Percentiles rank a stretch among this genome's conserved stretches.
Evolutionary conservation across 2,888 invertebrate species (phyloP).

Genomic region (Criorhina ranunculi): DNA sequence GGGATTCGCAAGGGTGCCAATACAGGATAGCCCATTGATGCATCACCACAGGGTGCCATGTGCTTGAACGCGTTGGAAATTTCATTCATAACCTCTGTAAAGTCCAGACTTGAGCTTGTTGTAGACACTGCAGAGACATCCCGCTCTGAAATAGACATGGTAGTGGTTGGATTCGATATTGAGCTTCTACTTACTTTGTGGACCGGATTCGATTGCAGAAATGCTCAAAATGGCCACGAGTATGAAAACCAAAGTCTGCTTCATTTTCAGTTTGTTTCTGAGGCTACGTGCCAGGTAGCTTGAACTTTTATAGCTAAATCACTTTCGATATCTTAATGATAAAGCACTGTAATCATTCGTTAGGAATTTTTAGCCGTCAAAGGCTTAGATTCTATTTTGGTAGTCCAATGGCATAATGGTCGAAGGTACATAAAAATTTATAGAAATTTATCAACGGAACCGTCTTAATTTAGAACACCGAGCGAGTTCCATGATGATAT

Average conservation of each 20-base stretch:
- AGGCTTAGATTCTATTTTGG: not conserved
- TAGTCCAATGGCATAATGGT: slow-evolving; percentile 2
- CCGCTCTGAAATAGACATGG: not conserved
- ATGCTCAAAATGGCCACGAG: slow-evolving; percentile 26
- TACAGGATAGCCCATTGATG: slow-evolving; percentile 77
- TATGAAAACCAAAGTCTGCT: slow-evolving; percentile 8
- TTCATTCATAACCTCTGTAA: not conserved
- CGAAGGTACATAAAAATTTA: too few species aligned
- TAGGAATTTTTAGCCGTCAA: not conserved
- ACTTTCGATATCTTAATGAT: not conserved
- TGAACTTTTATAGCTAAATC: slow-evolving; percentile 15
- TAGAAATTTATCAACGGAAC: too few species aligned
- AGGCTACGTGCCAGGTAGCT: not conserved
- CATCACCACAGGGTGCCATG: slow-evolving; percentile 80
- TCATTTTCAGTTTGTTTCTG: slow-evolving; percentile 23
- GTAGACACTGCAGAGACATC: not conserved
- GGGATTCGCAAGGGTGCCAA: slow-evolving; percentile 77
- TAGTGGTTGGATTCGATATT: not conserved
- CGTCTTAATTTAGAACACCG: too few species aligned
- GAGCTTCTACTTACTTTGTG: slow-evolving; percentile 26
- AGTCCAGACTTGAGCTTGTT: not conserved
- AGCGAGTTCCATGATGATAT: too few species aligned
- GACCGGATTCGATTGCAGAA: slow-evolving; percentile 6
- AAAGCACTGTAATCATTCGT: not conserved
- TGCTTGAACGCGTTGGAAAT: slow-evolving; percentile 74